Percentiles rank a stretch among this genome's conserved stretches.
Evolutionary conservation across 92 coral and sea anemone genomes (phyloP).

Genomic region (Diadumene lineata): DNA sequence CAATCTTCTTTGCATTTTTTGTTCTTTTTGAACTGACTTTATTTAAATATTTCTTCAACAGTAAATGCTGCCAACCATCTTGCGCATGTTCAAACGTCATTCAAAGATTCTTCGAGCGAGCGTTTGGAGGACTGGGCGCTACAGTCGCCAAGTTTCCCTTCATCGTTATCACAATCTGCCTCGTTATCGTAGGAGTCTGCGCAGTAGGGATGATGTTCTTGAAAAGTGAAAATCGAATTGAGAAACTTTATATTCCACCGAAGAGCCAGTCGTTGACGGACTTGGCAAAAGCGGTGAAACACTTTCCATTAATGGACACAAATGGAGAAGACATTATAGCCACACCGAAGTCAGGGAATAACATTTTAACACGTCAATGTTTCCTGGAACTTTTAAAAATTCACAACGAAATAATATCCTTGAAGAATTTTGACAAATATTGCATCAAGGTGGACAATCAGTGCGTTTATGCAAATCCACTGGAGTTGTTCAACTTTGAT

Average conservation of each 20-base stretch:
- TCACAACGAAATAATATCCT: constrained; percentile 21
- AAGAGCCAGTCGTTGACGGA: constrained; percentile 43
- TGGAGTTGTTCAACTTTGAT: constrained; percentile 33
- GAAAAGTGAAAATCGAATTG: constrained; percentile 53
- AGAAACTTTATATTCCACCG: constrained; percentile 50
- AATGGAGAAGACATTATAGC: constrained; percentile 29
- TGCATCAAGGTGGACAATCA: constrained; percentile 11
- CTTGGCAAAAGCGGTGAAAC: constrained; percentile 9
- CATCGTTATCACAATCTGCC: constrained; percentile 43
- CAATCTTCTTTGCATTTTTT: too few species aligned
- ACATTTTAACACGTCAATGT: constrained; percentile 26
- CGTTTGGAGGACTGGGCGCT: constrained; percentile 50
- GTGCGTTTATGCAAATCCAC: constrained; percentile 28
- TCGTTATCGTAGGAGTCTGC: constrained; percentile 50
- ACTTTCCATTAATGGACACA: constrained; percentile 21
- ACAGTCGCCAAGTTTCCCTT: constrained; percentile 56
- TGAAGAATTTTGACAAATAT: constrained; percentile 20
- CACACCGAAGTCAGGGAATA: constrained; percentile 17
- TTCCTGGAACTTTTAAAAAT: constrained; percentile 25
- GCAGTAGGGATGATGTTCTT: constrained; percentile 68
- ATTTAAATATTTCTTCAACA: background rate
- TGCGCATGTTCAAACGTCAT: constrained; percentile 4
- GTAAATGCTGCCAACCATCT: background rate
- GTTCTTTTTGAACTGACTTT: too few species aligned
- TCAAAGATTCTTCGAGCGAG: constrained; percentile 30